Evolutionary conservation across 1,140 invertebrate genomes (phyloP), one percentile per base, ranked within the genome.

Genomic region (Plectus sambesii): DNA sequence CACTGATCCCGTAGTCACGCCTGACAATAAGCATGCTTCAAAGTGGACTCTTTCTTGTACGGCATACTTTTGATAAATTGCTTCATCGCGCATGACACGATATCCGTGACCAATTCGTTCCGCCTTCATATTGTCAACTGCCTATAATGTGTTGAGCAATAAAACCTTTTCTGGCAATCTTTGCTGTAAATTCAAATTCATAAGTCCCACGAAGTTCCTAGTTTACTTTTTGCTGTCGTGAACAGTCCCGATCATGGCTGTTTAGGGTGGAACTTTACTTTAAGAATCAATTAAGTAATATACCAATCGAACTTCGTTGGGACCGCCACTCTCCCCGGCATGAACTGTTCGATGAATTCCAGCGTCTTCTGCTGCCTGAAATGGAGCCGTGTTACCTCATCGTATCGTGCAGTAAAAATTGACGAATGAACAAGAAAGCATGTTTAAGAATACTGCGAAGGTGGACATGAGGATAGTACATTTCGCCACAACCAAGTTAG

Each of bases 41-140:
- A 78, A 70, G 63, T 78, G 79, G 19, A 77, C 58, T 2, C 65
- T 53, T 1, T 70, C 50, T 17, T 68, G 51, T 23, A 67, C 30
- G 30, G 69, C 55, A 39, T 58, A 66, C 35, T 61, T 57, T 25
- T 70, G 42, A 53, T 80, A 80, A 2, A 77, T 51, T 0, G 52
- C 48, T 15, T 61, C 38, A 57, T 79, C 74, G 24, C 76, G 66
- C 9, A 77, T 24, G 4, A 74, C 65, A 49, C 74, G 70, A 54
- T 80, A 81, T 1, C 79, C 79, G 60, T 80, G 79, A 4, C 79
- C 79, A 29, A 80, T 75, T 29, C 79, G 51, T 45, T 77, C 73
- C 3, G 75, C 77, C 41, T 70, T 49, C 61, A 79, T 66, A 6
- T 68, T 54, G 12, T 77, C 70, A 5, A 80, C 23, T 12, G 77